Base-by-base conservation (phyloP, 2,113 vertebrate species). In the Merops nubicus region DNA sequence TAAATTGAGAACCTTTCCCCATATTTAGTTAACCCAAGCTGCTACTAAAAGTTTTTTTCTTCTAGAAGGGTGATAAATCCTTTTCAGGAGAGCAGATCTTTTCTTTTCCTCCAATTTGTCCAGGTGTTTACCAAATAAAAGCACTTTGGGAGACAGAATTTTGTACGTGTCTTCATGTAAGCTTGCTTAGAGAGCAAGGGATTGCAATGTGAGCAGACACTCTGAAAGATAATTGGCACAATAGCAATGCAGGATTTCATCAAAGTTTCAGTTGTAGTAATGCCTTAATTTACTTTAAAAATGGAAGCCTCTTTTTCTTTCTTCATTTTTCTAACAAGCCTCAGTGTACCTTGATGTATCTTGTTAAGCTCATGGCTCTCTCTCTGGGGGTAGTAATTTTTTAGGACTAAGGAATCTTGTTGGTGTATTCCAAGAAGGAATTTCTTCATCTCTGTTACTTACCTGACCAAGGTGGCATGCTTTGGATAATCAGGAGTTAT, bases 121-220 rank as follows among this genome's bases (percentile, higher is more conserved):
- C 14, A 29, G n/a, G 5, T 80, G 11, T 89, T 91, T 86, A 70
- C 31, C 33, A 34, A 73, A 36, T 31, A 36, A 9, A 64, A 68
- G 8, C 62, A 42, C 29, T 65, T 60, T 7, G 31, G 45, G 57
- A 74, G 64, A 62, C 28, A 19, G 43, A 51, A 40, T 74, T 63
- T 40, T 0, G 0, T 65, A 20, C 1, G 0, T 26, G 2, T 77
- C 77, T 76, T 84, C 38, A 50, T 45, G 19, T 15, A 59, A 48
- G 29, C 26, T 67, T 67, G 20, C 26, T 28, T 74, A 45, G 50
- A 74, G 56, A 69, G 29, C 19, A 65, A 80, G 59, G 12, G 56
- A 62, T 53, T 91, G 33, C 33, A 67, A 74, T 73, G 48, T 33
- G 56, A 53, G 22, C 43, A 31, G 64, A 26, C 40, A 57, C 77